A percentile compares a stretch with the other conserved stretches of the same genome.
Evolutionary conservation across 2,888 invertebrate species (phyloP).

Genomic region (Carabus problematicus): DNA sequence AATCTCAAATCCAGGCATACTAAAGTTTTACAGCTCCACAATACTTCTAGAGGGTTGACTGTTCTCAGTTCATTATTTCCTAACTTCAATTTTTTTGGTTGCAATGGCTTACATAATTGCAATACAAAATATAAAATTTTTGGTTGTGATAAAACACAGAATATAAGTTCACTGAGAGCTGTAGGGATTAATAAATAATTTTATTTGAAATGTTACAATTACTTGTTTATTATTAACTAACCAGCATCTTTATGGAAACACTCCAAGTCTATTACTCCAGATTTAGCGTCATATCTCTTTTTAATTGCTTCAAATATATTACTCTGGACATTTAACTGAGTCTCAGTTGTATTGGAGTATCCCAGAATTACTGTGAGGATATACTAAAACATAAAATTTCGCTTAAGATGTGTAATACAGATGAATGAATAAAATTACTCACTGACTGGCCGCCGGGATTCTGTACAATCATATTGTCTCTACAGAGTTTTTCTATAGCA

Average conservation of each 20-base stretch:
- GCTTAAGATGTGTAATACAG: neutral
- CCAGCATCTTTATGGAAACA: conserved; percentile 60
- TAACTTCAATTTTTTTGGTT: conserved; percentile 51
- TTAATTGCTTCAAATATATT: conserved; percentile 56
- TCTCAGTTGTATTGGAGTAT: conserved; percentile 58
- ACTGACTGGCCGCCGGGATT: conserved; percentile 34
- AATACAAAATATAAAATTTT: conserved; percentile 61
- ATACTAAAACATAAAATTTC: conserved; percentile 47
- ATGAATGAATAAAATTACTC: conserved; percentile 6
- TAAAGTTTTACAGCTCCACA: conserved; percentile 32
- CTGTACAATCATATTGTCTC: conserved; percentile 56
- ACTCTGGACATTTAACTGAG: conserved; percentile 61
- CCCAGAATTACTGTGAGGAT: conserved; percentile 58
- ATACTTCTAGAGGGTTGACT: conserved; percentile 52
- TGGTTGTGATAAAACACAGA: conserved; percentile 60
- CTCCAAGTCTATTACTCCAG: conserved; percentile 57
- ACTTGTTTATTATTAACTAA: conserved; percentile 35
- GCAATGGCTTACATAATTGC: conserved; percentile 50
- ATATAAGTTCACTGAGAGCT: conserved; percentile 51
- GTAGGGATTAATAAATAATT: conserved; percentile 11
- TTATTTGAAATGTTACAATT: neutral
- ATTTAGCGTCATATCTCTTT: conserved; percentile 54
- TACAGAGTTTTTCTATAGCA: conserved; percentile 61
- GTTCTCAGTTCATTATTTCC: conserved; percentile 54
- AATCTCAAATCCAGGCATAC: conserved; percentile 51